Conservation (phyloP, 2,797 vertebrate genomes). For the Enteromius viviparus region DNA sequence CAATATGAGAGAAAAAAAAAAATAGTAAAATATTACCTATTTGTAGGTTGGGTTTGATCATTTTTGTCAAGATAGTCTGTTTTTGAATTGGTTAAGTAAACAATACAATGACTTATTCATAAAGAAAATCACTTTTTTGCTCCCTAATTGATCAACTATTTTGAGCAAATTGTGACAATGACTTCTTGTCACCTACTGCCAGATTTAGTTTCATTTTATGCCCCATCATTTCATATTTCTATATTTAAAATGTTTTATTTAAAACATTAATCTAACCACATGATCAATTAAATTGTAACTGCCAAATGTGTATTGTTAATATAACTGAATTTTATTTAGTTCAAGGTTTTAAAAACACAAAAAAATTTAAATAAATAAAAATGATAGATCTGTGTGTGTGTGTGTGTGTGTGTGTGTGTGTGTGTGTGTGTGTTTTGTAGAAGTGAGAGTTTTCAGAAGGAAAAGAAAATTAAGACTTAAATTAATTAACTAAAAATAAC, state of each 20-base stretch:
- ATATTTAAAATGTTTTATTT: too few relatives aligned
- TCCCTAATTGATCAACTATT: not conserved
- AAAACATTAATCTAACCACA: too few relatives aligned
- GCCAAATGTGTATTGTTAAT: not conserved
- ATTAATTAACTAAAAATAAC: constrained; percentile 15
- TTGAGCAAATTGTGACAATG: not conserved
- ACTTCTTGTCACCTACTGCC: too few relatives aligned
- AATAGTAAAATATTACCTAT: too few relatives aligned
- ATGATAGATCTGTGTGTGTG: too few relatives aligned
- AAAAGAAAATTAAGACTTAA: constrained; percentile 22
- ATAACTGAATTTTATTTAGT: not conserved
- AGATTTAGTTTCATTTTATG: too few relatives aligned
- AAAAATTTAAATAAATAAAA: too few relatives aligned
- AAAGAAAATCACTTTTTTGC: not conserved
- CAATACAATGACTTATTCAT: not conserved
- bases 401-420: too few relatives aligned
- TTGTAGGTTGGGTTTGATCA: too few relatives aligned
- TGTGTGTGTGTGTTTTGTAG: too few relatives aligned
- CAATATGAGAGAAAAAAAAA: not conserved
- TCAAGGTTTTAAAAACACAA: not conserved
- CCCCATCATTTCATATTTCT: too few relatives aligned
- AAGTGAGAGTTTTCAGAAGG: not conserved
- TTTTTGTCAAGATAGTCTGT: not conserved
- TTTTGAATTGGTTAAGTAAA: not conserved
- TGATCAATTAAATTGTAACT: too few relatives aligned